Percentiles rank a stretch among this genome's conserved stretches.
Conservation (phyloP, 2,888 invertebrate genomes). For the Pherbina coryleti region DNA sequence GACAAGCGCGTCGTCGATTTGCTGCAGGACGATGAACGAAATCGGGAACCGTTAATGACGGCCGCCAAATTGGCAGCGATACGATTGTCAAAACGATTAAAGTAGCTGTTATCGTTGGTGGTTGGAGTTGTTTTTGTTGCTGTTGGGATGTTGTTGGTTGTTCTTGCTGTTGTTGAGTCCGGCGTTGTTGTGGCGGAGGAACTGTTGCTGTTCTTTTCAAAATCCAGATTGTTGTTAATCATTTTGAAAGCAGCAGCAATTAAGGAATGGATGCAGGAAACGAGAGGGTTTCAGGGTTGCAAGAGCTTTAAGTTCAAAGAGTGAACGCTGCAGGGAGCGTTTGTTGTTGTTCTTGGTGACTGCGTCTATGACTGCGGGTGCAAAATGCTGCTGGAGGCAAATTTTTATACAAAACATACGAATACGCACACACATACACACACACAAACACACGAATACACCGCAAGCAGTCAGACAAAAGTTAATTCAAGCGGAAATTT, state of each 20-base stretch:
- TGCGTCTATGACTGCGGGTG: slow-evolving; percentile 47
- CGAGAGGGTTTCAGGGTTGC: background rate
- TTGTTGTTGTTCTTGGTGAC: slow-evolving; percentile 62
- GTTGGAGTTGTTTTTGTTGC: slow-evolving; percentile 38
- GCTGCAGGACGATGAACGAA: slow-evolving; percentile 60
- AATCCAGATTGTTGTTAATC: slow-evolving; percentile 68
- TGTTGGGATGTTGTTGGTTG: slow-evolving; percentile 41
- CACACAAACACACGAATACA: slow-evolving; percentile 33
- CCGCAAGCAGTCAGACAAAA: slow-evolving; percentile 45
- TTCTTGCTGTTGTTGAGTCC: slow-evolving; percentile 25
- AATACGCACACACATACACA: slow-evolving; percentile 33
- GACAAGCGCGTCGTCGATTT: slow-evolving; percentile 42
- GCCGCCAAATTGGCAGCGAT: slow-evolving; percentile 63
- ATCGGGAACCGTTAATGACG: slow-evolving; percentile 59
- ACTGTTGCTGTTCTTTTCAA: slow-evolving; percentile 60
- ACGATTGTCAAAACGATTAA: slow-evolving; percentile 64
- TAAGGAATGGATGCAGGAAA: background rate
- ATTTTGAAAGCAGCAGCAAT: slow-evolving; percentile 52
- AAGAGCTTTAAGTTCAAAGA: too few species aligned
- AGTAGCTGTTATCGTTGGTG: slow-evolving; percentile 54
- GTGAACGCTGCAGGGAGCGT: background rate
- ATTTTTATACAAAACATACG: slow-evolving; percentile 43
- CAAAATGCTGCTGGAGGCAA: slow-evolving; percentile 53
- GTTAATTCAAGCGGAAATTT: slow-evolving; percentile 65
- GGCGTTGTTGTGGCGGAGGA: slow-evolving; percentile 37